Percentiles rank a stretch among this genome's conserved stretches.
Evolutionary conservation across 2,113 vertebrate genomes (phyloP).

Genomic region (Mesembrinibis cayennensis): DNA sequence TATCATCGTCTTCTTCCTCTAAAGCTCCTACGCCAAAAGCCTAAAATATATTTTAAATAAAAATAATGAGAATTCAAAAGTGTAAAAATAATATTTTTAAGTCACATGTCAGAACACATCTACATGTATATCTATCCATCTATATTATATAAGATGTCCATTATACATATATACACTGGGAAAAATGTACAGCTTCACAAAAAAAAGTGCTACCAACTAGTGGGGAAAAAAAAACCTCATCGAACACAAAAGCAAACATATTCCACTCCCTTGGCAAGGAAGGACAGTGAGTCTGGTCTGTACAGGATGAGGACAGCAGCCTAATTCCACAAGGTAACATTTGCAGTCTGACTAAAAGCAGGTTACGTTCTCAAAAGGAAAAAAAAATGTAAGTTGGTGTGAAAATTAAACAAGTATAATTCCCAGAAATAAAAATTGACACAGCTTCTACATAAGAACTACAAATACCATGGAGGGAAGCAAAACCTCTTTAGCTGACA

Average conservation of each 20-base stretch:
- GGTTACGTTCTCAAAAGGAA: not conserved
- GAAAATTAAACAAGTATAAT: not conserved
- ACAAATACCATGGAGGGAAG: not conserved
- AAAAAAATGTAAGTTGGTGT: not conserved
- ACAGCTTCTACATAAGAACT: not conserved
- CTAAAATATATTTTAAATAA: slow-evolving; percentile 63
- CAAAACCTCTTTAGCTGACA: not conserved
- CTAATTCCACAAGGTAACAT: not conserved
- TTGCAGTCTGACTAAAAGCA: not conserved
- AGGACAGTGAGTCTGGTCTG: not conserved
- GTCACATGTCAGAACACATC: not conserved
- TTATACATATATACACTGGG: not conserved
- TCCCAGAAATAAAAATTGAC: not conserved
- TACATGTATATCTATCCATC: not conserved
- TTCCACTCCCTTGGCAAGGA: not conserved
- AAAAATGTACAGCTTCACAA: not conserved
- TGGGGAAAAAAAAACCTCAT: not conserved
- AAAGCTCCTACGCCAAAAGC: slow-evolving; percentile 94
- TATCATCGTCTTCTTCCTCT: slow-evolving; percentile 94
- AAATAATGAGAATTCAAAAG: not conserved
- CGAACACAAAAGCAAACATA: not conserved
- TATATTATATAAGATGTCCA: not conserved
- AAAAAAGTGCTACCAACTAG: not conserved
- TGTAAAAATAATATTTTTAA: not conserved
- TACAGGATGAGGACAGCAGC: not conserved